phyloP scores from a whole-genome alignment of 2,797 vertebrate genomes.

The Spizella passerina region DNA sequence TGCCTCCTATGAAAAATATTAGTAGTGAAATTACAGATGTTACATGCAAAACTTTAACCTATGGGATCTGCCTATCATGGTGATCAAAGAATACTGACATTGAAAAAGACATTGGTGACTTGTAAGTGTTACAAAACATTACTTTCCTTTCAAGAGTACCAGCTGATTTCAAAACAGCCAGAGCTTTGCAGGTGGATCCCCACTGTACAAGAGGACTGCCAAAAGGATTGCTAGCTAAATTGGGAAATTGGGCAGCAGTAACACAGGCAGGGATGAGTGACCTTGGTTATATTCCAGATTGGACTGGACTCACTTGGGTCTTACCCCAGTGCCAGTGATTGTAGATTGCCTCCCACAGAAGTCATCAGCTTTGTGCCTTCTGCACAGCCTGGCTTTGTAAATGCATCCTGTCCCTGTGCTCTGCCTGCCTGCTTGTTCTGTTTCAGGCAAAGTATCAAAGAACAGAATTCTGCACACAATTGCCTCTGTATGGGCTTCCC shows the following conservation, averaged over 20 bases:
- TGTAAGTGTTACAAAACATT: not conserved
- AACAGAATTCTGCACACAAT: not conserved
- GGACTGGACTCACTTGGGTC: not conserved
- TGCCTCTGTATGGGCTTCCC: not conserved
- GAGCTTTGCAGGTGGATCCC: not conserved
- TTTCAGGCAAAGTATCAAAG: not conserved
- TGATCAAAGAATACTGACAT: not conserved
- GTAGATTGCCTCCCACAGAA: not conserved
- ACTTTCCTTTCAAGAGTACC: not conserved
- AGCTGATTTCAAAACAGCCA: not conserved
- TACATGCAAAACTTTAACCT: not conserved
- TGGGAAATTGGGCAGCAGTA: not conserved
- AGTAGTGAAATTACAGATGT: not conserved
- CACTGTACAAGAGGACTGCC: not conserved
- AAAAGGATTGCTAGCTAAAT: not conserved
- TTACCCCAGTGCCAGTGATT: not conserved
- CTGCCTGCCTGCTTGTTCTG: not conserved
- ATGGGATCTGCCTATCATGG: not conserved
- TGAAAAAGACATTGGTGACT: not conserved
- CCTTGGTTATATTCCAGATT: not conserved
- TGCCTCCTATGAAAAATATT: not conserved
- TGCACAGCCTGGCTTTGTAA: not conserved
- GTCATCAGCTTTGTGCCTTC: not conserved
- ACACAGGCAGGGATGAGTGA: not conserved
- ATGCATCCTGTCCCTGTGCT: not conserved